Conservation (phyloP, 2,797 vertebrate genomes). For the Amblyopsis hoosieri region DNA sequence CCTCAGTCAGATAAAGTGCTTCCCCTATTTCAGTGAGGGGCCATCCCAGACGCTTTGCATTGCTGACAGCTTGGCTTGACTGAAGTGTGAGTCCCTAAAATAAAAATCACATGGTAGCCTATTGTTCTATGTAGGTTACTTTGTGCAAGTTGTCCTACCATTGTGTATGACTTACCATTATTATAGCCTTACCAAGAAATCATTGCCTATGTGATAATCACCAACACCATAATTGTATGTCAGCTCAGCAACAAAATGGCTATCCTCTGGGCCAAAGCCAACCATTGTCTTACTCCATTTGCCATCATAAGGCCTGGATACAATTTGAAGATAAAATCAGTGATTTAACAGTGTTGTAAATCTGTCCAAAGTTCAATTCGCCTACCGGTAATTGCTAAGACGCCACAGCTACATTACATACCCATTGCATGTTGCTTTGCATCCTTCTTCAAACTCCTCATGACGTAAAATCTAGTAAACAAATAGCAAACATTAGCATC, state of each 20-base stretch:
- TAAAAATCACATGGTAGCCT: neutral
- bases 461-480: slow-evolving; percentile 83
- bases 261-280: slow-evolving; percentile 91
- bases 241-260: slow-evolving; percentile 93
- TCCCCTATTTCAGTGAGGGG: slow-evolving; percentile 82
- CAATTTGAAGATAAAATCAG: neutral
- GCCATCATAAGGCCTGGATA: slow-evolving; percentile 91
- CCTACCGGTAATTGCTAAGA: slow-evolving; percentile 3
- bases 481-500: neutral
- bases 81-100: slow-evolving; percentile 88
- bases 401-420: slow-evolving; percentile 50
- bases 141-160: neutral
- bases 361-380: slow-evolving; percentile 4
- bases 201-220: slow-evolving; percentile 90
- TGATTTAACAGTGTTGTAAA: neutral
- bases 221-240: slow-evolving; percentile 97
- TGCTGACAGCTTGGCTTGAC: slow-evolving; percentile 89
- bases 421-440: slow-evolving; percentile 95
- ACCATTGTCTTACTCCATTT: slow-evolving; percentile 99
- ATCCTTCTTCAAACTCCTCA: slow-evolving; percentile 97
- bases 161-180: neutral
- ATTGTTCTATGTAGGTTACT: neutral
- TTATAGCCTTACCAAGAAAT: slow-evolving; percentile 85
- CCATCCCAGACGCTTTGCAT: slow-evolving; percentile 88
- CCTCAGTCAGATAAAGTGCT: slow-evolving; percentile 83